phyloP scores from a whole-genome alignment of 2,888 invertebrate genomes.

The Plusia festucae region DNA sequence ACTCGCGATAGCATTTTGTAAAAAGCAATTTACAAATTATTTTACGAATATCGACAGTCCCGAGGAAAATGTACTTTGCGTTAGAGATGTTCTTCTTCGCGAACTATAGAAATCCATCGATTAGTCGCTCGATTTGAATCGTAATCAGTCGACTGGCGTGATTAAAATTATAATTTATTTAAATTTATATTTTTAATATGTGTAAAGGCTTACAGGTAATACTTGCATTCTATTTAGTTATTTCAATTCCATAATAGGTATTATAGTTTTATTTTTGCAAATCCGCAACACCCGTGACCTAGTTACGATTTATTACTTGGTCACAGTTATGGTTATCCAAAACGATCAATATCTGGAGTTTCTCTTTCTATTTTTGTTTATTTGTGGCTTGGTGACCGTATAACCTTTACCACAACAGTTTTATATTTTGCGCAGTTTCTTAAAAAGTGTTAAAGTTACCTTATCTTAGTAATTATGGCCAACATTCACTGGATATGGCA shows the following conservation, averaged over 20 bases:
- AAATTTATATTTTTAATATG: not conserved
- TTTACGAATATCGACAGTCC: slow-evolving; percentile 74
- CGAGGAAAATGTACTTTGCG: slow-evolving; percentile 75
- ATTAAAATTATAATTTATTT: slow-evolving; percentile 9
- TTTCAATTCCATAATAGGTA: not conserved
- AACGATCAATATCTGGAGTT: slow-evolving; percentile 39
- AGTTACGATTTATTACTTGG: slow-evolving; percentile 55
- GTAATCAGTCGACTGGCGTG: slow-evolving; percentile 13
- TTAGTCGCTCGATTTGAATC: not conserved
- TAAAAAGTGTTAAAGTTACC: not conserved
- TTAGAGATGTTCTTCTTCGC: slow-evolving; percentile 69
- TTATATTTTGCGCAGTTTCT: slow-evolving; percentile 2
- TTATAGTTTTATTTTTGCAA: slow-evolving; percentile 10
- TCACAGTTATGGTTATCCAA: slow-evolving; percentile 22
- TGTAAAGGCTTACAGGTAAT: not conserved
- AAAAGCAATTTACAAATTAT: slow-evolving; percentile 68
- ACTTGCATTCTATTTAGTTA: not conserved
- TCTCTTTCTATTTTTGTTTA: slow-evolving; percentile 27
- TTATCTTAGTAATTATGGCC: slow-evolving; percentile 65
- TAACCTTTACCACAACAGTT: not conserved
- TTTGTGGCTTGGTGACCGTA: not conserved
- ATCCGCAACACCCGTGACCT: slow-evolving; percentile 24
- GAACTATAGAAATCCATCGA: slow-evolving; percentile 3
- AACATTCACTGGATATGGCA: slow-evolving; percentile 75
- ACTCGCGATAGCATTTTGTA: slow-evolving; percentile 91